A percentile compares a stretch with the other conserved stretches of the same genome.
phyloP scores from a whole-genome alignment of 2,113 vertebrate species.

The Pedionomus torquatus region DNA sequence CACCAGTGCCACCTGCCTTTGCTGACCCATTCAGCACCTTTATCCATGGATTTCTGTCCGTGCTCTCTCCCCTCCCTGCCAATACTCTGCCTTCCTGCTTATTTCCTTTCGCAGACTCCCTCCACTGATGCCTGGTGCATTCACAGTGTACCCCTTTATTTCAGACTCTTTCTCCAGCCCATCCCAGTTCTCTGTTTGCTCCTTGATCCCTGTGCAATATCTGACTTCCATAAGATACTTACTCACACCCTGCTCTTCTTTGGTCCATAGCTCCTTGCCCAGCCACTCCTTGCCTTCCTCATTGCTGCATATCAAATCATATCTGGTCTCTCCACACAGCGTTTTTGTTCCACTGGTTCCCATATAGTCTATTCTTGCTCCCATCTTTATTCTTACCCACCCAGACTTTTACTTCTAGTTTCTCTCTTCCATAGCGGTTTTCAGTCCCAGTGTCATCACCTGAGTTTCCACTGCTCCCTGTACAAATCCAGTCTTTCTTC shows the following conservation, averaged over 20 bases:
- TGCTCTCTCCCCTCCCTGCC: neutral
- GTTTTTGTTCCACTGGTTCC: neutral
- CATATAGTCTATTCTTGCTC: neutral
- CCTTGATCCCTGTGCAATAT: neutral
- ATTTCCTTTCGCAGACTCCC: neutral
- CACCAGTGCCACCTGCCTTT: neutral
- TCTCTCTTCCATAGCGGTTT: neutral
- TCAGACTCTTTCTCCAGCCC: neutral
- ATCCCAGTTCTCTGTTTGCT: neutral
- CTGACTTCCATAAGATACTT: neutral
- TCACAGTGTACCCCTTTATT: neutral
- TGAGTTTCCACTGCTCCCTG: neutral
- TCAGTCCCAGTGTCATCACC: neutral
- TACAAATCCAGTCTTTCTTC: neutral
- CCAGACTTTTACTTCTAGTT: neutral
- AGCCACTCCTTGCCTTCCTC: neutral
- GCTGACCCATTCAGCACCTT: neutral
- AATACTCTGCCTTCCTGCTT: neutral
- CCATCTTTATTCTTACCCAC: neutral
- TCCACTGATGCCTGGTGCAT: neutral
- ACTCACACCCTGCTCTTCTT: neutral
- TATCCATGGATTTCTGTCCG: neutral
- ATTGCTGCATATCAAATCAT: neutral
- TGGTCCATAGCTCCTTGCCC: neutral
- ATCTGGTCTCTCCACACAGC: neutral